A percentile compares a stretch with the other conserved stretches of the same genome.
These are phyloP conservation scores for Cheilosia soror DNA, from an alignment of 2,888 invertebrate genomes.

Conservation along the genomic window DNA sequence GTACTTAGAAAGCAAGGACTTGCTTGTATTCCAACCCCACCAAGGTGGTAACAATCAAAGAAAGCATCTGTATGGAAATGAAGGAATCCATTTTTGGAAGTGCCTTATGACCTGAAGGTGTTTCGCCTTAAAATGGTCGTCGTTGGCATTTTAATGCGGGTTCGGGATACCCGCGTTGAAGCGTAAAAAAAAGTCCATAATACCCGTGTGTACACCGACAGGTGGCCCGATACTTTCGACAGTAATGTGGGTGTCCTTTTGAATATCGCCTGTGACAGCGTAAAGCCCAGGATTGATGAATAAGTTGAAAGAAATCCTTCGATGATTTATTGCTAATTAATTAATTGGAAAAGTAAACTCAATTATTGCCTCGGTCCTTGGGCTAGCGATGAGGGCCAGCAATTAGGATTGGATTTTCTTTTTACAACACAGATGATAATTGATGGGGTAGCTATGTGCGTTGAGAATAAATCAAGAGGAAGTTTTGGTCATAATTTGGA, in stretches of 20 bases:
- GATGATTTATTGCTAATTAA: slow-evolving; percentile 74
- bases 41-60: slow-evolving; percentile 54
- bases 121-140: slow-evolving; percentile 12
- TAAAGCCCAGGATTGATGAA: slow-evolving; percentile 67
- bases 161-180: slow-evolving; percentile 24
- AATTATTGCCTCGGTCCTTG: slow-evolving; percentile 27
- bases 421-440: slow-evolving; percentile 53
- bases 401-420: slow-evolving; percentile 57
- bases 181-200: slow-evolving; percentile 59
- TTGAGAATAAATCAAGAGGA: slow-evolving; percentile 40
- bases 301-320: slow-evolving; percentile 60
- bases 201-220: slow-evolving; percentile 65
- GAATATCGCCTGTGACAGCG: slow-evolving; percentile 19
- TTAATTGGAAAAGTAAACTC: slow-evolving; percentile 73
- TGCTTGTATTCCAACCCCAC: slow-evolving; percentile 24
- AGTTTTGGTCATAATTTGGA: neutral
- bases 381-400: slow-evolving; percentile 53
- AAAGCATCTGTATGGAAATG: slow-evolving; percentile 62
- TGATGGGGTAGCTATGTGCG: slow-evolving; percentile 45
- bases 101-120: slow-evolving; percentile 63
- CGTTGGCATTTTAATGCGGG: slow-evolving; percentile 67
- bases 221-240: slow-evolving; percentile 56
- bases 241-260: slow-evolving; percentile 41
- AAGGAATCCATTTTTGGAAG: slow-evolving; percentile 12
- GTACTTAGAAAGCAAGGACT: slow-evolving; percentile 27